These are phyloP conservation scores for Agonopterix subpropinquella DNA, from an alignment of 2,888 invertebrate genomes.

Conservation along the genomic window DNA sequence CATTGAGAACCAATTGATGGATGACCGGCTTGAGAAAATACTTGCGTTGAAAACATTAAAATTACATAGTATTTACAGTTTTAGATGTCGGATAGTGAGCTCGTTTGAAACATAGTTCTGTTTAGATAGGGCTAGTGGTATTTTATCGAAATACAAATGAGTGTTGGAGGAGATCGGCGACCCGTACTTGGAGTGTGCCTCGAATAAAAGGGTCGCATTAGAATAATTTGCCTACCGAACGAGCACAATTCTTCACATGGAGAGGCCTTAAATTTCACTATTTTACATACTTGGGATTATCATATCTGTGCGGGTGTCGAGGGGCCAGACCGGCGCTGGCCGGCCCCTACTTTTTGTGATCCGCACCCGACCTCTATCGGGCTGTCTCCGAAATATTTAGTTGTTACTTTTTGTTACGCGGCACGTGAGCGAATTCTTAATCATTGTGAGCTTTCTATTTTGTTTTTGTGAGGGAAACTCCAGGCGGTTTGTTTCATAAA, in stretches of 20 bases:
- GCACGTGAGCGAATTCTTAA: slow-evolving; percentile 70
- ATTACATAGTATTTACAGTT: slow-evolving; percentile 38
- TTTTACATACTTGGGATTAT: slow-evolving; percentile 74
- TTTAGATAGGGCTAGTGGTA: slow-evolving; percentile 70
- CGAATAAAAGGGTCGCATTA: slow-evolving; percentile 74
- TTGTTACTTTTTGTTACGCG: slow-evolving; percentile 71
- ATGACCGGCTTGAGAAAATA: slow-evolving; percentile 47
- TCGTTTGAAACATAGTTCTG: slow-evolving; percentile 47
- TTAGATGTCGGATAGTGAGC: slow-evolving; percentile 28
- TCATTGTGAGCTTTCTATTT: slow-evolving; percentile 41
- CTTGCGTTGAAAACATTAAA: slow-evolving; percentile 25
- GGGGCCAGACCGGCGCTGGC: slow-evolving; percentile 33
- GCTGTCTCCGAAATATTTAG: slow-evolving; percentile 71
- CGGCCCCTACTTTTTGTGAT: slow-evolving; percentile 66
- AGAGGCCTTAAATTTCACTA: slow-evolving; percentile 75
- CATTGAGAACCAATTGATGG: slow-evolving; percentile 44
- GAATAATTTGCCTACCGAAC: slow-evolving; percentile 71
- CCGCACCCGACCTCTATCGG: slow-evolving; percentile 69
- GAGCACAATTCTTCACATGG: slow-evolving; percentile 74
- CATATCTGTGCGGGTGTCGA: slow-evolving; percentile 67
- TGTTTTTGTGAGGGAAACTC: slow-evolving; percentile 31
- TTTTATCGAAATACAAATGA: slow-evolving; percentile 75
- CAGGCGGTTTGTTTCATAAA: slow-evolving; percentile 16
- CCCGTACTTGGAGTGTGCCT: slow-evolving; percentile 58
- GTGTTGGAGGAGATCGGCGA: slow-evolving; percentile 49